Conservation (phyloP, 2,113 vertebrate species). For the Anser brachyrhynchus region DNA sequence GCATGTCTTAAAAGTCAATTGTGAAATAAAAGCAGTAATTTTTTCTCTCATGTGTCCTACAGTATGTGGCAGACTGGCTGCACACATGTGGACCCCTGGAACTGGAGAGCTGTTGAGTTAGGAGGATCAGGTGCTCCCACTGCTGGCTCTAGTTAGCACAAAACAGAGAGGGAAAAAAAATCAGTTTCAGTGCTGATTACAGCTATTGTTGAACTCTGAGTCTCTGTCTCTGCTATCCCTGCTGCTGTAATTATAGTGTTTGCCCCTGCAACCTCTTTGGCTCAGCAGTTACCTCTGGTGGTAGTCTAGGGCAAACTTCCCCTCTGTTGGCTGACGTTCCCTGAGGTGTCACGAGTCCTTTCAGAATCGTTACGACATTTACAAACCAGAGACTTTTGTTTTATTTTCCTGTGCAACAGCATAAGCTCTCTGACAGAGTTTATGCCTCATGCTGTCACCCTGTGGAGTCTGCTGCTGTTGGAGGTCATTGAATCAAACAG, state of each 20-base stretch:
- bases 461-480: not conserved
- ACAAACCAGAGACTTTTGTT: not conserved
- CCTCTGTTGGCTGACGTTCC: not conserved
- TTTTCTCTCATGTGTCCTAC: not conserved
- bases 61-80: not conserved
- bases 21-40: not conserved
- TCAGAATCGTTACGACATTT: not conserved
- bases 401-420: not conserved
- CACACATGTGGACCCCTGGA: not conserved
- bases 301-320: not conserved
- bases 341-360: not conserved
- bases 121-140: conserved; percentile 46
- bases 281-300: not conserved
- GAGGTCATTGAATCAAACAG: not conserved
- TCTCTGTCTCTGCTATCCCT: not conserved
- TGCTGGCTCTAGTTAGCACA: conserved; percentile 40
- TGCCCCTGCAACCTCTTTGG: not conserved
- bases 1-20: not conserved
- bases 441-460: not conserved
- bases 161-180: not conserved
- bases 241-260: not conserved
- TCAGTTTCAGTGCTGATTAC: not conserved
- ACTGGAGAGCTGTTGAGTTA: not conserved
- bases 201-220: not conserved
- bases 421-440: not conserved